Percentiles rank a stretch among this genome's conserved stretches.
Conservation (phyloP, 2,113 vertebrate species). For the Eira barbara region DNA sequence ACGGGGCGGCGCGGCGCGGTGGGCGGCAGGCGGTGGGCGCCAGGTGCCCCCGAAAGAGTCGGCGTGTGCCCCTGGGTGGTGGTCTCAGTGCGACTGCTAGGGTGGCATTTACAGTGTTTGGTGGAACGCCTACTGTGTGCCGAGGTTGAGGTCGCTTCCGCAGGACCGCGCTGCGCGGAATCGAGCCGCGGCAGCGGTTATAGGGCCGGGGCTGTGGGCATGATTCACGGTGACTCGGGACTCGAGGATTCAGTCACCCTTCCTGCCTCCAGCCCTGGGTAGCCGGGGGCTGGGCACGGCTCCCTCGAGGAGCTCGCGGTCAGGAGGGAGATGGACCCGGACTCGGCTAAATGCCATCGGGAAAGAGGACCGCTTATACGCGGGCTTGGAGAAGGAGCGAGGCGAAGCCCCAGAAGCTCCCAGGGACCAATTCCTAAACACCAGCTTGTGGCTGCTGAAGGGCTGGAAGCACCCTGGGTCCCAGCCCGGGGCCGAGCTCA, state of each 20-base stretch:
- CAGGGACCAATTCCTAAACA: neutral
- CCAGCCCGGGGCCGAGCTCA: neutral
- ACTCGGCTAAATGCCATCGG: neutral
- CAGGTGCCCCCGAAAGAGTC: neutral
- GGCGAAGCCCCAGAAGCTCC: neutral
- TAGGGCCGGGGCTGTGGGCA: neutral
- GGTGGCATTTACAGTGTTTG: neutral
- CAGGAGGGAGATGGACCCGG: neutral
- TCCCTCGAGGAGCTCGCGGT: neutral
- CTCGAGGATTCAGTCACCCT: neutral
- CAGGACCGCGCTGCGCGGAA: neutral
- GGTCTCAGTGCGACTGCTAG: neutral
- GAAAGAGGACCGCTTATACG: neutral
- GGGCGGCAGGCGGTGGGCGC: accelerated
- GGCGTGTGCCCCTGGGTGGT: neutral
- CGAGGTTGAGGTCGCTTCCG: neutral
- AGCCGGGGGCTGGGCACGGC: neutral
- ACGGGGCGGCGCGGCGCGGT: accelerated
- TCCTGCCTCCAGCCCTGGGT: neutral
- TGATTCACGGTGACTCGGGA: neutral
- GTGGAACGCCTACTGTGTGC: neutral
- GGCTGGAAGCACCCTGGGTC: neutral
- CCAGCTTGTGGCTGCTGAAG: neutral
- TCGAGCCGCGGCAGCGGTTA: neutral
- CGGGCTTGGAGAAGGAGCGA: neutral